These are phyloP conservation scores for Tridacna crocea DNA, from an alignment of 2,888 invertebrate species.

Conservation along the genomic window DNA sequence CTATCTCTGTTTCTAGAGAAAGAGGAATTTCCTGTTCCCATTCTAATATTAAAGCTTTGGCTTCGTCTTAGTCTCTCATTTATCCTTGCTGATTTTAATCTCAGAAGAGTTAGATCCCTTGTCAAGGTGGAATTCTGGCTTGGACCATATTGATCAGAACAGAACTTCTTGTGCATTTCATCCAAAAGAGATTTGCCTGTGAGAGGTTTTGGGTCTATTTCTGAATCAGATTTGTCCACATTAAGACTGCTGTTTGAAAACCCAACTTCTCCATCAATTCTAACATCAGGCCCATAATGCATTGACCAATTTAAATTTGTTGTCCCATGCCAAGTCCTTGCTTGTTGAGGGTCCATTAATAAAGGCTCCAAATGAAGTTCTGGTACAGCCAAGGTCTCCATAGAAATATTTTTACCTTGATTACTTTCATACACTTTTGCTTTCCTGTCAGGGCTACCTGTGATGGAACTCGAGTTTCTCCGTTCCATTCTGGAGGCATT, in stretches of 20 bases:
- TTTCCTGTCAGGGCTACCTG: slow-evolving; percentile 54
- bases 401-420: neutral
- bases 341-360: slow-evolving; percentile 73
- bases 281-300: slow-evolving; percentile 61
- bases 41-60: slow-evolving; percentile 58
- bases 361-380: slow-evolving; percentile 31
- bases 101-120: slow-evolving; percentile 49
- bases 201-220: slow-evolving; percentile 52
- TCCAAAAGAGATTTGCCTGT: slow-evolving; percentile 74
- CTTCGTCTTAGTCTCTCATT: slow-evolving; percentile 45
- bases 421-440: slow-evolving; percentile 32
- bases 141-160: slow-evolving; percentile 75
- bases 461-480: slow-evolving; percentile 44
- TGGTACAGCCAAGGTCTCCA: neutral
- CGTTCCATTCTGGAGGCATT: slow-evolving; percentile 51
- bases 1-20: slow-evolving; percentile 35
- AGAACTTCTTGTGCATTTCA: slow-evolving; percentile 79
- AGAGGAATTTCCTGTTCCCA: slow-evolving; percentile 43
- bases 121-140: slow-evolving; percentile 49
- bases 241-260: neutral
- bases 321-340: slow-evolving; percentile 76
- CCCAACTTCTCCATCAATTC: slow-evolving; percentile 19
- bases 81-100: slow-evolving; percentile 47
- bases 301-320: slow-evolving; percentile 66
- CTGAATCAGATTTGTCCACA: slow-evolving; percentile 30